These are phyloP conservation scores for Micrasema longulum DNA, from an alignment of 1,140 invertebrate species.

Conservation along the genomic window DNA sequence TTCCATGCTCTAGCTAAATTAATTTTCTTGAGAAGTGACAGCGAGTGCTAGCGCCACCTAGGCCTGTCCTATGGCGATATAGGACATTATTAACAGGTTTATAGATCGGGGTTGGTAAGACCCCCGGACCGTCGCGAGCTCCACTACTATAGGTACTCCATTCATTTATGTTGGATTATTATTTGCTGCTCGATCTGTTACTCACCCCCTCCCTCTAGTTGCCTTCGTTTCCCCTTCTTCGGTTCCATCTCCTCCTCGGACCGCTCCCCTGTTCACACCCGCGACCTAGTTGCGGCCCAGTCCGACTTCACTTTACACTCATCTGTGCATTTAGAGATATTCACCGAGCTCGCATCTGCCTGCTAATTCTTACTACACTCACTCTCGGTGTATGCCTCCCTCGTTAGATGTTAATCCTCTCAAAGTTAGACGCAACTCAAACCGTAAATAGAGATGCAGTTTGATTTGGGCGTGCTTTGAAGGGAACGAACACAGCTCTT, in stretches of 20 bases:
- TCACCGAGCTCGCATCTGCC: not conserved
- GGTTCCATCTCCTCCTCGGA: not conserved
- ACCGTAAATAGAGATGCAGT: too few relatives aligned
- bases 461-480: slow-evolving; percentile 8
- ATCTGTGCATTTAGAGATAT: not conserved
- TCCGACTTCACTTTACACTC: not conserved
- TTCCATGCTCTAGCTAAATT: slow-evolving; percentile 79
- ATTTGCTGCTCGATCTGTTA: slow-evolving; percentile 66
- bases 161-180: slow-evolving; percentile 54
- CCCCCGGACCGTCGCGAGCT: slow-evolving; percentile 26
- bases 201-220: slow-evolving; percentile 36
- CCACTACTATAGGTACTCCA: slow-evolving; percentile 51
- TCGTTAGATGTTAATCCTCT: too few relatives aligned
- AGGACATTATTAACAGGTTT: slow-evolving; percentile 49
- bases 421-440: not conserved
- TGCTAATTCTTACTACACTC: not conserved
- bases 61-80: slow-evolving; percentile 57
- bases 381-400: too few relatives aligned
- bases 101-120: slow-evolving; percentile 39
- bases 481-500: not conserved
- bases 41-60: slow-evolving; percentile 63
- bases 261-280: not conserved
- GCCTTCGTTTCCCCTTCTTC: not conserved
- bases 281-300: slow-evolving; percentile 1
- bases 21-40: slow-evolving; percentile 74